A percentile compares a stretch with the other conserved stretches of the same genome.
Conservation (phyloP, 1,140 invertebrate species). For the Dendrolimus kikuchii region DNA sequence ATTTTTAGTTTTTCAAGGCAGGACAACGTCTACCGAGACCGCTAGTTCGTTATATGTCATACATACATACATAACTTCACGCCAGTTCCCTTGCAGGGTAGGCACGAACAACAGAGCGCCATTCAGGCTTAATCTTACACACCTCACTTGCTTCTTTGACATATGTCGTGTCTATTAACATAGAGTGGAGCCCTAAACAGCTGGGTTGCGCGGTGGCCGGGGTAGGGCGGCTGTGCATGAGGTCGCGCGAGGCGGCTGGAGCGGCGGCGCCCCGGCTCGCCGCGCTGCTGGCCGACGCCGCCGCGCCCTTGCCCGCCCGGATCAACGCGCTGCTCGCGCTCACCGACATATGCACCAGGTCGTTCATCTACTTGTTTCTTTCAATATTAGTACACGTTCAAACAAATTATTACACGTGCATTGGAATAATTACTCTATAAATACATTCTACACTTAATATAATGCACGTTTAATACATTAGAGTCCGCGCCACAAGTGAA, state of each 20-base stretch:
- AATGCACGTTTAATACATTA: no score
- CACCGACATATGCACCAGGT: conserved; percentile 58
- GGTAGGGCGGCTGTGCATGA: conserved; percentile 51
- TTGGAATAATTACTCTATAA: no score
- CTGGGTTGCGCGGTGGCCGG: conserved; percentile 34
- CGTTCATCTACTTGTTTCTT: no score
- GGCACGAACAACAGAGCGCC: no score
- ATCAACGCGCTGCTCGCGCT: conserved; percentile 57
- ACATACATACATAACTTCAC: no score
- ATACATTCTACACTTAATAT: no score
- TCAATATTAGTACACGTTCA: background rate
- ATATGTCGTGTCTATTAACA: background rate
- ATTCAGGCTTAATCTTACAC: no score
- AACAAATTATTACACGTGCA: background rate
- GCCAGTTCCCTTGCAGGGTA: no score
- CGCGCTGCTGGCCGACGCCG: conserved; percentile 24
- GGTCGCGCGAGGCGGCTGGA: conserved; percentile 41
- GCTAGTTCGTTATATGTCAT: background rate
- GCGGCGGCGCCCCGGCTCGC: conserved; percentile 40
- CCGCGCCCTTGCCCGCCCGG: conserved; percentile 36
- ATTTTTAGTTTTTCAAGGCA: background rate
- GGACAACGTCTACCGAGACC: no score
- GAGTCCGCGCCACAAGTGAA: no score
- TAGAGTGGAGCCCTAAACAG: conserved; percentile 25
- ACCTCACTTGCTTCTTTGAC: no score